Evolutionary conservation across 1,140 invertebrate species (phyloP).

Genomic region (Lutraria rhynchaena): DNA sequence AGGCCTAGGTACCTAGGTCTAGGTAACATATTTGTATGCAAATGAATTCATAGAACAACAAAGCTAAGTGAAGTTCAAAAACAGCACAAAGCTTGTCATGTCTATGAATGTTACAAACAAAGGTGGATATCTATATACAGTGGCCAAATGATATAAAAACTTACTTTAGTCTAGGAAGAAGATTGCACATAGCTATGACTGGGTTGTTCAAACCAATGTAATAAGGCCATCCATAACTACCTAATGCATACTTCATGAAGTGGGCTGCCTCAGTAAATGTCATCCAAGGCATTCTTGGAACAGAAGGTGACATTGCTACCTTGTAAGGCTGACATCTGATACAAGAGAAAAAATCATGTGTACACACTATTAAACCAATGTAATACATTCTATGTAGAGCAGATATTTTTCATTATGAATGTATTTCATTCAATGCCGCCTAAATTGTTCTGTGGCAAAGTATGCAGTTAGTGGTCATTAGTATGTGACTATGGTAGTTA

Average conservation of each 20-base stretch:
- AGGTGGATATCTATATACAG: too few relatives aligned
- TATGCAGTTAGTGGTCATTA: not conserved
- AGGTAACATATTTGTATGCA: too few relatives aligned
- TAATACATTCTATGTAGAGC: not conserved
- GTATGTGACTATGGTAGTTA: too few relatives aligned
- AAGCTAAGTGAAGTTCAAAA: too few relatives aligned
- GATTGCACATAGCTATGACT: slow-evolving; percentile 27
- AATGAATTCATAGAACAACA: too few relatives aligned
- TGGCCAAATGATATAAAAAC: not conserved
- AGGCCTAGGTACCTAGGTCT: too few relatives aligned
- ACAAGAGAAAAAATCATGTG: not conserved
- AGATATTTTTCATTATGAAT: not conserved
- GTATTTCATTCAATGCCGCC: not conserved
- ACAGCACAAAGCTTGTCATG: too few relatives aligned
- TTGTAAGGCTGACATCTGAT: slow-evolving; percentile 42
- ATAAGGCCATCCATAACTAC: slow-evolving; percentile 52
- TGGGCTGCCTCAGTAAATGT: slow-evolving; percentile 43
- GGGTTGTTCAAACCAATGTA: slow-evolving; percentile 53
- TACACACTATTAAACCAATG: not conserved
- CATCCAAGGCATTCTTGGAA: slow-evolving; percentile 31
- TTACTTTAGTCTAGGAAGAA: slow-evolving; percentile 43
- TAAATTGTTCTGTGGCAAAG: not conserved
- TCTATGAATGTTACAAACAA: too few relatives aligned
- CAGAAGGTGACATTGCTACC: slow-evolving; percentile 16
- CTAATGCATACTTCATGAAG: slow-evolving; percentile 52